Evolutionary conservation across 2,113 vertebrate genomes (phyloP).

Genomic region (Callospermophilus lateralis): DNA sequence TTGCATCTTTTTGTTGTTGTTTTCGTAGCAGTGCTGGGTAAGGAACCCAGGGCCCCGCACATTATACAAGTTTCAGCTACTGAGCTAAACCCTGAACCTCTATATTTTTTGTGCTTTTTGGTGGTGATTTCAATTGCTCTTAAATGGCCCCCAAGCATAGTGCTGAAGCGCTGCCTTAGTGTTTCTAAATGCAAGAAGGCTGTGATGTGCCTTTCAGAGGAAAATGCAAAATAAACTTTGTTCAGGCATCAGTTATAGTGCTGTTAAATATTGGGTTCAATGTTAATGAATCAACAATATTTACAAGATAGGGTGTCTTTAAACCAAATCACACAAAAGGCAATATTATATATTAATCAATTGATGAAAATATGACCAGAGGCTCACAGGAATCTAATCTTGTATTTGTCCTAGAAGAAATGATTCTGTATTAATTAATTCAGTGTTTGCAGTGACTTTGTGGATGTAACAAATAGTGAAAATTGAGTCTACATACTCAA

Average conservation of each 20-base stretch:
- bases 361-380: neutral
- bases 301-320: neutral
- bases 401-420: neutral
- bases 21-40: neutral
- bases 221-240: neutral
- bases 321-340: neutral
- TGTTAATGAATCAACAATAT: neutral
- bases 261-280: neutral
- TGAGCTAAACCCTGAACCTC: neutral
- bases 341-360: neutral
- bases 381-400: neutral
- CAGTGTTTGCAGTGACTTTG: neutral
- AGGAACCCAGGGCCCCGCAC: neutral
- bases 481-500: neutral
- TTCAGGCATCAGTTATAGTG: neutral
- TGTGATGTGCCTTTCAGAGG: neutral
- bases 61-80: neutral
- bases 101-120: neutral
- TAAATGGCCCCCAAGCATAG: neutral
- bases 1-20: neutral
- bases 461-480: neutral
- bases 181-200: neutral
- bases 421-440: neutral
- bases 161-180: neutral
- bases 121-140: neutral